phyloP scores from a whole-genome alignment of 2,797 vertebrate species.

The Austrolebias charrua region DNA sequence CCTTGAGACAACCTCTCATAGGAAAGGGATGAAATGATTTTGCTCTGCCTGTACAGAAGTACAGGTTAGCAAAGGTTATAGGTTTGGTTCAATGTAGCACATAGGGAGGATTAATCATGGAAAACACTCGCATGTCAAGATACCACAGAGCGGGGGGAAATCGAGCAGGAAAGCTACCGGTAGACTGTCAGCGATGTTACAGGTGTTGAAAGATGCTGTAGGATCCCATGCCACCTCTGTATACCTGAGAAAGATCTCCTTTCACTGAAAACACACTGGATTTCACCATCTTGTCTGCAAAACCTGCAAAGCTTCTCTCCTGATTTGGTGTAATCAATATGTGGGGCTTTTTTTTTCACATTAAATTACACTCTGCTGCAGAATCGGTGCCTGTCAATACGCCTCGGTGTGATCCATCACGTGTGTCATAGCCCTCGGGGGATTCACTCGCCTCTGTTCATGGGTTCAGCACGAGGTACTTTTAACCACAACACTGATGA shows the following conservation, averaged over 20 bases:
- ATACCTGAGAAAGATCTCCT: slow-evolving; percentile 31
- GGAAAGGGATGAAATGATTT: slow-evolving; percentile 66
- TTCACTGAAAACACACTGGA: slow-evolving; percentile 25
- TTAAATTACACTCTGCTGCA: slow-evolving; percentile 50
- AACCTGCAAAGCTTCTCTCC: slow-evolving; percentile 38
- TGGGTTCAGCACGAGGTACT: slow-evolving; percentile 60
- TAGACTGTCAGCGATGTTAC: slow-evolving; percentile 37
- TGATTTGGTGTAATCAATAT: slow-evolving; percentile 42
- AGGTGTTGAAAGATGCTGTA: slow-evolving; percentile 35
- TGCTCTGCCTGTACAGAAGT: slow-evolving; percentile 46
- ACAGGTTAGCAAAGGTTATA: slow-evolving; percentile 66
- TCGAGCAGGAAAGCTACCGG: slow-evolving; percentile 36
- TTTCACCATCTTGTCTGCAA: slow-evolving; percentile 32
- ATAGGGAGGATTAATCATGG: slow-evolving; percentile 68
- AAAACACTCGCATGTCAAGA: slow-evolving; percentile 66
- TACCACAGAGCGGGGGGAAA: slow-evolving; percentile 42
- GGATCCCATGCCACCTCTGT: slow-evolving; percentile 22
- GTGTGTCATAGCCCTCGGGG: slow-evolving; percentile 46
- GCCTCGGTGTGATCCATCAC: slow-evolving; percentile 56
- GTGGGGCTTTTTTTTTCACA: slow-evolving; percentile 45
- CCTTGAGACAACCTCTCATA: slow-evolving; percentile 73
- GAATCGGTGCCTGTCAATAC: slow-evolving; percentile 59
- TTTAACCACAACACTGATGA: slow-evolving; percentile 66
- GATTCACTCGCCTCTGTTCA: slow-evolving; percentile 26
- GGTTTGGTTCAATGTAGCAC: slow-evolving; percentile 61